These are phyloP conservation scores for Phymanthus crucifer DNA, from an alignment of 92 coral and sea anemone species.

Conservation along the genomic window DNA sequence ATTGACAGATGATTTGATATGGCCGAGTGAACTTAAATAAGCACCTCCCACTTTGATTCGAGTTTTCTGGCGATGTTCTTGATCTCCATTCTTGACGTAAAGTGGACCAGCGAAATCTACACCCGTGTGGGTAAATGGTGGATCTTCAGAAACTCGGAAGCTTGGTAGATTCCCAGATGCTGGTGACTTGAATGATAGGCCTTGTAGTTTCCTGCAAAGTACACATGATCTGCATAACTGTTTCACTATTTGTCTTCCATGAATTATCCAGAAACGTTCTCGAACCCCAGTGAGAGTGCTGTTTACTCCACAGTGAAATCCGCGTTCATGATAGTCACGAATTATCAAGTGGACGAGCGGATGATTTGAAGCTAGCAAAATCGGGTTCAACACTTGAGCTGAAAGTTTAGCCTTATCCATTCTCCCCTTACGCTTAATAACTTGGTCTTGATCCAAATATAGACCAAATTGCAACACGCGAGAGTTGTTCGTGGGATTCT, in stretches of 20 bases:
- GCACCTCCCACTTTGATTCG: too few relatives aligned
- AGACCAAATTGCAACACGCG: conserved; percentile 60
- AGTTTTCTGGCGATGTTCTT: too few relatives aligned
- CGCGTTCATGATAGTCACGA: conserved; percentile 29
- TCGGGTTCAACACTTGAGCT: conserved; percentile 25
- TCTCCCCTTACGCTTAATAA: conserved; percentile 33
- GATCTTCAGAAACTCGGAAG: neutral
- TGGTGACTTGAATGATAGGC: conserved; percentile 6
- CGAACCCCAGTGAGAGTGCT: conserved; percentile 19
- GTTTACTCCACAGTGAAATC: conserved; percentile 38
- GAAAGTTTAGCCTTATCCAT: conserved; percentile 31
- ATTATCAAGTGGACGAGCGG: conserved; percentile 37
- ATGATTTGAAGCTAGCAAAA: conserved; percentile 30
- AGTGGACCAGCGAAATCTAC: conserved; percentile 39
- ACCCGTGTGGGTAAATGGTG: conserved; percentile 30
- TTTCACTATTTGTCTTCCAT: conserved; percentile 12
- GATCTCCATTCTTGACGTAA: neutral
- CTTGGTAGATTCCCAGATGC: conserved; percentile 4
- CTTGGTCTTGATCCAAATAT: conserved; percentile 30
- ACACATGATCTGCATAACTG: conserved; percentile 17
- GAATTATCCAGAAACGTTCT: conserved; percentile 24
- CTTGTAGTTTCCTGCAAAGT: conserved; percentile 19
- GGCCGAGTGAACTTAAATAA: too few relatives aligned
- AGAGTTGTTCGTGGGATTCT: conserved; percentile 22
- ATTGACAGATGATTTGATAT: too few relatives aligned